These are phyloP conservation scores for Agrotis exclamationis DNA, from an alignment of 2,888 invertebrate species.

Conservation along the genomic window DNA sequence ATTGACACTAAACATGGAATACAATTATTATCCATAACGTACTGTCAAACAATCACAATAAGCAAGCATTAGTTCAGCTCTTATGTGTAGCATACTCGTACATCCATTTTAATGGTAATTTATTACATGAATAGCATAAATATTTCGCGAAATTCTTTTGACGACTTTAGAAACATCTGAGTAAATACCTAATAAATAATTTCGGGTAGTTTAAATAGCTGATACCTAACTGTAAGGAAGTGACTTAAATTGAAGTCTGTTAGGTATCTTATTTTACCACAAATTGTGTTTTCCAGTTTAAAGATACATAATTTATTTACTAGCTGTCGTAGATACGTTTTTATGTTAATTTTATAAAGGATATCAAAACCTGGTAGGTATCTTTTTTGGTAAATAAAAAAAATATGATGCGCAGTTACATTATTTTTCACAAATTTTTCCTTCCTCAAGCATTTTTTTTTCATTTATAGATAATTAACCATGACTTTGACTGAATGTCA, in stretches of 20 bases:
- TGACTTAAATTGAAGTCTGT: not conserved
- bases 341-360: not conserved
- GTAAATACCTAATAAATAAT: not conserved
- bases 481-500: too few species aligned
- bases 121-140: not conserved
- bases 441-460: conserved; percentile 5
- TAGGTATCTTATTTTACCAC: not conserved
- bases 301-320: too few species aligned
- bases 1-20: conserved; percentile 21
- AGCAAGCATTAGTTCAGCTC: conserved; percentile 33
- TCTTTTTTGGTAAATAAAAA: not conserved
- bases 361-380: not conserved
- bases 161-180: conserved; percentile 3
- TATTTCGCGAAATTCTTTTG: conserved; percentile 12
- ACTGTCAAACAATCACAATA: conserved; percentile 12
- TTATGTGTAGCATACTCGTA: conserved; percentile 13
- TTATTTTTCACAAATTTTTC: not conserved
- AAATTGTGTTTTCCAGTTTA: too few species aligned
- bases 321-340: not conserved
- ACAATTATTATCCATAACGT: conserved; percentile 1
- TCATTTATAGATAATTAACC: too few species aligned
- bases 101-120: conserved; percentile 7
- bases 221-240: not conserved
- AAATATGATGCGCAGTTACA: too few species aligned
- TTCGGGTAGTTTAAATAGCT: not conserved